phyloP scores from a whole-genome alignment of 2,888 invertebrate genomes.

The Noctua janthe region DNA sequence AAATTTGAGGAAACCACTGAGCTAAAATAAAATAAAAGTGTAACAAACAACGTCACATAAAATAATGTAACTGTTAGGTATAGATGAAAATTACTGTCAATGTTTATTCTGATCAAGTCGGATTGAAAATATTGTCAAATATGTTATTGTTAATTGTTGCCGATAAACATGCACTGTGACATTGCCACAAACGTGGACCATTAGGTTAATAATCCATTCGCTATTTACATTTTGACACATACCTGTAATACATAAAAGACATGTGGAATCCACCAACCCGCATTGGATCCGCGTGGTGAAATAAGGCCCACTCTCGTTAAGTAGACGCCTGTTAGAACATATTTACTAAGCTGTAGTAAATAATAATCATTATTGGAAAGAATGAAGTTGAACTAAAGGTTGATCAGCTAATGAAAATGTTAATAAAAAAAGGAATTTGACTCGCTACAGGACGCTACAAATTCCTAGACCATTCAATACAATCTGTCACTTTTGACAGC shows the following conservation, averaged over 20 bases:
- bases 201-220: not conserved
- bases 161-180: not conserved
- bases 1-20: not conserved
- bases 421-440: not conserved
- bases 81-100: not conserved
- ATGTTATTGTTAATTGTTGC: not conserved
- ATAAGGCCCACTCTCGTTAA: not conserved
- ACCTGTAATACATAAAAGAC: not conserved
- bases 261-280: not conserved
- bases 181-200: not conserved
- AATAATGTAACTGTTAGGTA: not conserved
- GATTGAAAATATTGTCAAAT: not conserved
- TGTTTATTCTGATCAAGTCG: not conserved
- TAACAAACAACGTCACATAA: not conserved
- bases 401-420: not conserved
- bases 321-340: not conserved
- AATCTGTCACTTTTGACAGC: not conserved
- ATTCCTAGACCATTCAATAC: not conserved
- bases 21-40: not conserved
- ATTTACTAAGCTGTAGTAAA: not conserved
- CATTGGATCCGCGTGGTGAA: not conserved
- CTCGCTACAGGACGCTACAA: not conserved
- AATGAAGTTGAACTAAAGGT: not conserved
- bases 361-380: not conserved
- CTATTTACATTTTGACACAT: not conserved